Evolutionary conservation across 1,140 invertebrate species (phyloP).

Genomic region (Leptinotarsa defecta): DNA sequence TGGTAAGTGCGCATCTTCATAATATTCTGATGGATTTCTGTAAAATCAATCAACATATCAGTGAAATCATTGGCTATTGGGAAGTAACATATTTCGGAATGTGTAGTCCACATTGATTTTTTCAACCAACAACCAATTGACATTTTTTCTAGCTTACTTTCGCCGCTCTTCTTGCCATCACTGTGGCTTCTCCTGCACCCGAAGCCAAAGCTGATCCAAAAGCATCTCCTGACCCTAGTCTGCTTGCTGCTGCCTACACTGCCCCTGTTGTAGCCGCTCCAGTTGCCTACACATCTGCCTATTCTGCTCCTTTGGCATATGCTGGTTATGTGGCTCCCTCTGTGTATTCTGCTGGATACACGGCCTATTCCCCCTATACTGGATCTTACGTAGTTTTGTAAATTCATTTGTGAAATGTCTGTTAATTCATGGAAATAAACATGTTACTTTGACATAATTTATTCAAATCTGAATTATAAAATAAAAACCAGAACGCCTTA

Average conservation of each 20-base stretch:
- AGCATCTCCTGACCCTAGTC: neutral
- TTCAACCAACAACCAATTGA: too few relatives aligned
- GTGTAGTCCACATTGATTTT: too few relatives aligned
- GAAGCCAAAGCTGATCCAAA: slow-evolving; percentile 15
- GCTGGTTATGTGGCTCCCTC: slow-evolving; percentile 25
- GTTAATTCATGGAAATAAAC: too few relatives aligned
- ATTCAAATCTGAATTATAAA: too few relatives aligned
- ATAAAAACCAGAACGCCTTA: too few relatives aligned
- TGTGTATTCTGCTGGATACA: slow-evolving; percentile 37
- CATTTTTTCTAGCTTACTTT: neutral
- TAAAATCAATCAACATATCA: too few relatives aligned
- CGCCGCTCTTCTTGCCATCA: neutral
- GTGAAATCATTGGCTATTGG: too few relatives aligned
- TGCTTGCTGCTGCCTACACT: slow-evolving; percentile 8
- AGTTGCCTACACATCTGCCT: slow-evolving; percentile 9
- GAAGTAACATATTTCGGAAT: too few relatives aligned
- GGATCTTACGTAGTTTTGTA: slow-evolving; percentile 24
- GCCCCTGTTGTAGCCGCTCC: slow-evolving; percentile 11
- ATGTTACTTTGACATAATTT: too few relatives aligned
- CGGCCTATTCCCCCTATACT: slow-evolving; percentile 24
- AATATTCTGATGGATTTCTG: too few relatives aligned
- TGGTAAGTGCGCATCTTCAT: neutral
- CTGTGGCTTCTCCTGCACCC: slow-evolving; percentile 4
- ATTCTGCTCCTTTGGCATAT: slow-evolving; percentile 19
- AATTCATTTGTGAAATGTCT: neutral